Conservation (phyloP, 2,888 invertebrate species). For the Unio delphinus region DNA sequence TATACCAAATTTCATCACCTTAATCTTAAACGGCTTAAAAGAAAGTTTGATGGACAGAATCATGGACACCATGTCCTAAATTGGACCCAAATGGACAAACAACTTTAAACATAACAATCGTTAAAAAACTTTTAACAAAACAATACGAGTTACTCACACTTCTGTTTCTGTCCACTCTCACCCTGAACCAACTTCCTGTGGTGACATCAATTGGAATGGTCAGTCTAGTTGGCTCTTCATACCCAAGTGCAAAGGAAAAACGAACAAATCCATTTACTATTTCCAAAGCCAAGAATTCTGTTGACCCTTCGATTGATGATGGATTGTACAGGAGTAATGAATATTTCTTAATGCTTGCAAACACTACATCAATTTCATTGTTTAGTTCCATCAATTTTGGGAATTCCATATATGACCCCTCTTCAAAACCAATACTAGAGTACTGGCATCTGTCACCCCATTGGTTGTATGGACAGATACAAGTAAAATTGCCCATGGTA, state of each 20-base stretch:
- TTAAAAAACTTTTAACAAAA: no score
- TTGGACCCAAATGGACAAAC: no score
- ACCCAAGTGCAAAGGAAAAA: conserved; percentile 82
- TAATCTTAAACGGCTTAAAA: no score
- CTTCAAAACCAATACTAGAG: conserved; percentile 90
- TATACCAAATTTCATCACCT: no score
- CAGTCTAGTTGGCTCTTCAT: conserved; percentile 86
- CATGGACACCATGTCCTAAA: no score
- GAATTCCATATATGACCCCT: conserved; percentile 91
- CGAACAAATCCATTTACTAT: conserved; percentile 86
- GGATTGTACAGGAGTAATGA: conserved; percentile 92
- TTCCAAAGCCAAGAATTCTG: conserved; percentile 90
- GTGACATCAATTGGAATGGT: conserved; percentile 81
- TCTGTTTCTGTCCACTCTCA: conserved; percentile 73
- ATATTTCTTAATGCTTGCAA: conserved; percentile 88
- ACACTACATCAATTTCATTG: conserved; percentile 91
- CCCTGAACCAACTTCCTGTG: conserved; percentile 92
- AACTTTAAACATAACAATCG: no score
- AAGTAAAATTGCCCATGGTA: conserved; percentile 79
- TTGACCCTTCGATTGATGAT: conserved; percentile 83
- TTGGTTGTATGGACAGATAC: conserved; percentile 85
- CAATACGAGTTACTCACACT: conserved; percentile 44
- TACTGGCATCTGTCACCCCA: conserved; percentile 94
- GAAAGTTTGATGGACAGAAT: no score
- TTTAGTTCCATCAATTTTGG: conserved; percentile 85